Conservation (phyloP, 2,113 vertebrate species). For the Poeciliopsis prolifica region DNA sequence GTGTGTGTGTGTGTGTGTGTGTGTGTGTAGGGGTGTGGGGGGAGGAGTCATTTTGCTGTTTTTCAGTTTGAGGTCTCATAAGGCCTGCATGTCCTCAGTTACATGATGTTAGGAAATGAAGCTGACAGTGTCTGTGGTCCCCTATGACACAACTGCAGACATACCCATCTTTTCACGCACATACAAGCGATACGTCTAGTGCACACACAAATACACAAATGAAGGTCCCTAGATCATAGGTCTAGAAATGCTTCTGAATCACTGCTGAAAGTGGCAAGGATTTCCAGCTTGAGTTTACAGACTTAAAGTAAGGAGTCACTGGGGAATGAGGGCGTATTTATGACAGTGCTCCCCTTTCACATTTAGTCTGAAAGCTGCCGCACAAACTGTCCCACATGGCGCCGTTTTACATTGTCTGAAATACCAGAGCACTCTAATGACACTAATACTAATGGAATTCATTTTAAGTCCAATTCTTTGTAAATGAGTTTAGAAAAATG, state of each 20-base stretch:
- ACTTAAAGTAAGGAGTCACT: constrained; percentile 50
- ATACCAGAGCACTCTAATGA: constrained; percentile 28
- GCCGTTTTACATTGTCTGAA: constrained; percentile 36
- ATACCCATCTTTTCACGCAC: constrained; percentile 18
- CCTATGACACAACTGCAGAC: constrained; percentile 41
- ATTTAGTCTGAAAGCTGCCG: constrained; percentile 52
- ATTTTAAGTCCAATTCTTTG: constrained; percentile 22
- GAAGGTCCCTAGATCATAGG: constrained; percentile 31
- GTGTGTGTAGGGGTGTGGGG: background rate
- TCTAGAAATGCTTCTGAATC: constrained; percentile 61
- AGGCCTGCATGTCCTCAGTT: constrained; percentile 50
- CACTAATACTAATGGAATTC: constrained; percentile 26
- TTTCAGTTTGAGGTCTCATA: constrained; percentile 58
- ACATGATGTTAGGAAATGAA: constrained; percentile 67
- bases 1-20: constrained; percentile 7
- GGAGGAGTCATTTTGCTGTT: constrained; percentile 28
- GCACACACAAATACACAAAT: constrained; percentile 14
- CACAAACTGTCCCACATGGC: constrained; percentile 51
- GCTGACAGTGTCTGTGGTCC: constrained; percentile 49
- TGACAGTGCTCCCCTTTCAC: constrained; percentile 53
- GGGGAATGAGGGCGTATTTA: constrained; percentile 41
- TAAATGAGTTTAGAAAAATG: background rate
- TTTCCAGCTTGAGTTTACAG: constrained; percentile 57
- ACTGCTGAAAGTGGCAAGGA: constrained; percentile 52
- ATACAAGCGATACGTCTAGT: background rate